phyloP scores from a whole-genome alignment of 2,797 vertebrate genomes.

The Ispidina lecontei region DNA sequence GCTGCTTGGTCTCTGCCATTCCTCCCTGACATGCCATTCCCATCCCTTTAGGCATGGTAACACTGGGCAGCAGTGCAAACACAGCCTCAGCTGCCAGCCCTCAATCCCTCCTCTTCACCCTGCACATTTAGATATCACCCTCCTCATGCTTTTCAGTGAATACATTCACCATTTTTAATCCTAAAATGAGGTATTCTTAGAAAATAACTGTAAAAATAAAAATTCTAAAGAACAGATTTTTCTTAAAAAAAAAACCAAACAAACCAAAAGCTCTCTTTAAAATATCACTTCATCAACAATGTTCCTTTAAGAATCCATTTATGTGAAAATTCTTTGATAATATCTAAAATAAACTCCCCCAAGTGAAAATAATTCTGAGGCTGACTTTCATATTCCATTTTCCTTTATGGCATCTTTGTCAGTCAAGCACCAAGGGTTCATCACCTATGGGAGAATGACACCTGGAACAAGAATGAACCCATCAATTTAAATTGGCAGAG shows the following conservation, averaged over 20 bases:
- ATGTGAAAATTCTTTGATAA: neutral
- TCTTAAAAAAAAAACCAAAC: neutral
- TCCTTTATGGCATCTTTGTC: neutral
- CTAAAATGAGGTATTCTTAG: neutral
- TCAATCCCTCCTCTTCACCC: neutral
- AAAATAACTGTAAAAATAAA: neutral
- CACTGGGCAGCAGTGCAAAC: neutral
- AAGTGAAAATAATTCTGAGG: neutral
- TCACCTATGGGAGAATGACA: neutral
- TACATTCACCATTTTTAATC: neutral
- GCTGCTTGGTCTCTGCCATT: neutral
- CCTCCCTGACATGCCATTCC: neutral
- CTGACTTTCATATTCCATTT: neutral
- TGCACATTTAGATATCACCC: neutral
- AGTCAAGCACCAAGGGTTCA: neutral
- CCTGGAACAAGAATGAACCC: neutral
- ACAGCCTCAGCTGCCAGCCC: neutral
- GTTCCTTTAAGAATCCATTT: neutral
- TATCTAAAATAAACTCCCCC: neutral
- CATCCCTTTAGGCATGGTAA: fast-evolving
- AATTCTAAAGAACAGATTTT: neutral
- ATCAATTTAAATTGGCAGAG: neutral
- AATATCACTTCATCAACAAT: neutral
- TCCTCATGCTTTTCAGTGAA: neutral
- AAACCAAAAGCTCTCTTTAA: neutral